These are phyloP conservation scores for Laothoe populi DNA, from an alignment of 2,888 invertebrate genomes.

Conservation along the genomic window DNA sequence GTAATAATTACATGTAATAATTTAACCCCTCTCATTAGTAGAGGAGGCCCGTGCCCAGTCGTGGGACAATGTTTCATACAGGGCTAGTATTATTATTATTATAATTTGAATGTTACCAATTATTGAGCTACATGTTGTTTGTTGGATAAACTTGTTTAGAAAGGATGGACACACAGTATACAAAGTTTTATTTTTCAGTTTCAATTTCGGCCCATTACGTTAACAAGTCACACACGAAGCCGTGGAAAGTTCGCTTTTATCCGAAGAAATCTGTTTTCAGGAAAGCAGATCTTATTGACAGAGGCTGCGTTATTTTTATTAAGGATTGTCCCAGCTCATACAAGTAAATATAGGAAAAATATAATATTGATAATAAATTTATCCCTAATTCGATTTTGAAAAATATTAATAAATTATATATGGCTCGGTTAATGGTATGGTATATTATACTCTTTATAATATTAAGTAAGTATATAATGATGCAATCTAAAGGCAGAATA, in stretches of 20 bases:
- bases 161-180: not conserved
- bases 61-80: too few relatives aligned
- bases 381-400: too few relatives aligned
- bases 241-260: slow-evolving; percentile 58
- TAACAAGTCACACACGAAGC: slow-evolving; percentile 49
- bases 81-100: too few relatives aligned
- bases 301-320: slow-evolving; percentile 61
- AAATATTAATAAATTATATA: too few relatives aligned
- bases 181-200: slow-evolving; percentile 3
- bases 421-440: too few relatives aligned
- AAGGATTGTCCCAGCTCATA: slow-evolving; percentile 60
- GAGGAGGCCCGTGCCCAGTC: too few relatives aligned
- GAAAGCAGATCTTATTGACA: slow-evolving; percentile 66
- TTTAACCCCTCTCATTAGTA: too few relatives aligned
- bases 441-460: too few relatives aligned
- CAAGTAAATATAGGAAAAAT: slow-evolving; percentile 54
- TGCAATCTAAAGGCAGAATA: slow-evolving; percentile 47
- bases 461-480: too few relatives aligned
- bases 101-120: not conserved
- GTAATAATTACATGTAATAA: too few relatives aligned
- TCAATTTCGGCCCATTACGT: slow-evolving; percentile 46
- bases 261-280: slow-evolving; percentile 62
- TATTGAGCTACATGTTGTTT: not conserved
- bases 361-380: too few relatives aligned
- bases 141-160: not conserved